phyloP scores from a whole-genome alignment of 2,797 vertebrate genomes.

The Ciconia nigra region DNA sequence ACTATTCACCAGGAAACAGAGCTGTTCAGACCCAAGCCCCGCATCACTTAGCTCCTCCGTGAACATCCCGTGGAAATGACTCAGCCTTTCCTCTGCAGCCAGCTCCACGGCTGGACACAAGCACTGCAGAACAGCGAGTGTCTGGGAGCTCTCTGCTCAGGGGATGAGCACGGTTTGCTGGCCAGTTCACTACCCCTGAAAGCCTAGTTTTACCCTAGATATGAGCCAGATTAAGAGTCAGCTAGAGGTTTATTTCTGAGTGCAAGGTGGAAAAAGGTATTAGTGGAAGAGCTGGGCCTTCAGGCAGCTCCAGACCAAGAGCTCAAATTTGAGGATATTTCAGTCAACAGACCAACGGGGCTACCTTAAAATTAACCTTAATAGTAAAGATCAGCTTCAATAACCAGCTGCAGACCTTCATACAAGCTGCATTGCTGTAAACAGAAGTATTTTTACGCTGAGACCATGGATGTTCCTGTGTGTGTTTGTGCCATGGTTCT shows the following conservation, averaged over 20 bases:
- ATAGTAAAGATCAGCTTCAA: background rate
- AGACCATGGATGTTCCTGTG: background rate
- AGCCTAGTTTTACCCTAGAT: background rate
- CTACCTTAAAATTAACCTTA: background rate
- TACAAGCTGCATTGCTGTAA: background rate
- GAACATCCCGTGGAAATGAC: constrained; percentile 44
- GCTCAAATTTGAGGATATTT: background rate
- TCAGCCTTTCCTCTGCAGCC: constrained; percentile 44
- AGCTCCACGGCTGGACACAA: background rate
- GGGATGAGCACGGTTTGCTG: fast-evolving
- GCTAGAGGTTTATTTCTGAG: background rate
- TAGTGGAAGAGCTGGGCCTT: background rate
- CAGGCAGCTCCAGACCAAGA: background rate
- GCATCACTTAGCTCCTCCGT: background rate
- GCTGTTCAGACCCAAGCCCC: constrained; percentile 18
- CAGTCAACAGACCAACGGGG: background rate
- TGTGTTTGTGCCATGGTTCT: background rate
- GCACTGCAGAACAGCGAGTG: background rate
- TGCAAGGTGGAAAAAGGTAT: background rate
- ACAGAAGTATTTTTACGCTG: background rate
- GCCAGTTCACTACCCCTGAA: background rate
- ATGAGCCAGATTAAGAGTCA: background rate
- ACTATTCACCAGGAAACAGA: constrained; percentile 53
- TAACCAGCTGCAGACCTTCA: background rate
- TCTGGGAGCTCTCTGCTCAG: background rate